A percentile compares a stretch with the other conserved stretches of the same genome.
Evolutionary conservation across 2,888 invertebrate species (phyloP).

Genomic region (Leucophora obtusa): DNA sequence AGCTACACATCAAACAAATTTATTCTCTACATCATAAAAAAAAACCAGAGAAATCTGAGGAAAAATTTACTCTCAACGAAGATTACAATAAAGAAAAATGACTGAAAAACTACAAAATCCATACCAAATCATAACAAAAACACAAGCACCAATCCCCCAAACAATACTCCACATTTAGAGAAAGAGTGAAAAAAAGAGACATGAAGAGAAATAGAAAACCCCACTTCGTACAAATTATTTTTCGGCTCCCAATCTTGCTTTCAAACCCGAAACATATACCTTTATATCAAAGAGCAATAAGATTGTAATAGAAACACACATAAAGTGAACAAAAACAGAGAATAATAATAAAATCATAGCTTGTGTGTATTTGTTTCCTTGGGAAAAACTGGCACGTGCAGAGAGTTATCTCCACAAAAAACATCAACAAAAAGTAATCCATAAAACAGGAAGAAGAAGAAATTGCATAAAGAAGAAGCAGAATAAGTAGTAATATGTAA

Average conservation of each 20-base stretch:
- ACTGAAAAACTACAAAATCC: not conserved
- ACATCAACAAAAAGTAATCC: constrained; percentile 17
- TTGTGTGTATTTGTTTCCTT: not conserved
- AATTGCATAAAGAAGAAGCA: constrained; percentile 35
- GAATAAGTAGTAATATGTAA: not conserved
- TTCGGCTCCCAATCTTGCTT: not conserved
- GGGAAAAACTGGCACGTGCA: constrained; percentile 60
- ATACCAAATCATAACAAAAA: constrained; percentile 43
- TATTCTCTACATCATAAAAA: constrained; percentile 28
- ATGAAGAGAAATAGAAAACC: not conserved
- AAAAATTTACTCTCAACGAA: constrained; percentile 32
- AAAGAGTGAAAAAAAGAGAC: constrained; percentile 17
- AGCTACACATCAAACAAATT: constrained; percentile 63
- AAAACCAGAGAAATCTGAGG: constrained; percentile 51
- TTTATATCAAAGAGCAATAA: constrained; percentile 13
- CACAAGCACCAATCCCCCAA: constrained; percentile 15
- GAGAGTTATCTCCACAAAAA: constrained; percentile 26
- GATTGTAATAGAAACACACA: constrained; percentile 48
- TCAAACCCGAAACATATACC: constrained; percentile 10
- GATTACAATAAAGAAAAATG: constrained; percentile 24
- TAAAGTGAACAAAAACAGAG: constrained; percentile 62
- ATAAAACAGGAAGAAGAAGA: constrained; percentile 43
- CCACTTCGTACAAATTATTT: not conserved
- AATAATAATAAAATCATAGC: constrained; percentile 21
- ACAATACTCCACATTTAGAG: constrained; percentile 15